Conservation (phyloP, 2,888 invertebrate species). For the Ischnura elegans region DNA sequence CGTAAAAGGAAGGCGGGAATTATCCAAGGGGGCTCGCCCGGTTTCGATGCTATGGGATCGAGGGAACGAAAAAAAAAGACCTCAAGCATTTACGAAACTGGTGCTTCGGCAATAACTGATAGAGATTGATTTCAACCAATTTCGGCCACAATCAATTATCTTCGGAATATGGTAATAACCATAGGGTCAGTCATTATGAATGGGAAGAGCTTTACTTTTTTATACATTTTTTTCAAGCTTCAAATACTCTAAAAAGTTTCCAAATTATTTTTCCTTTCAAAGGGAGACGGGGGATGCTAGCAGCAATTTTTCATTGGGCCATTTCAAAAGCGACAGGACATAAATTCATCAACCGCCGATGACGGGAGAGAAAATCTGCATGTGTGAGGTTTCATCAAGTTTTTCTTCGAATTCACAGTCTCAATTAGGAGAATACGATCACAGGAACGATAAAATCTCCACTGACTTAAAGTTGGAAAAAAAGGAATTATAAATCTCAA, state of each 20-base stretch:
- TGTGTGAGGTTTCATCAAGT: background rate
- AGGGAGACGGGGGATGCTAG: background rate
- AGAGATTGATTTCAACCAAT: slow-evolving; percentile 59
- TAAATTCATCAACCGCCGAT: background rate
- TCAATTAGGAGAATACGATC: too few species aligned
- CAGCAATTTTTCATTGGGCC: background rate
- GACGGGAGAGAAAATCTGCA: background rate
- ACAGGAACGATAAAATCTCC: too few species aligned
- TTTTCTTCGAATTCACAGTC: background rate
- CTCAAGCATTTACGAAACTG: background rate
- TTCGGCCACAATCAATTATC: slow-evolving; percentile 42
- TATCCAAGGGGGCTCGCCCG: background rate
- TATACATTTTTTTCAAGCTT: background rate
- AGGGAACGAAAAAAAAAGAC: background rate
- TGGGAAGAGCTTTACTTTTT: too few species aligned
- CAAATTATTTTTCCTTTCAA: slow-evolving; percentile 32
- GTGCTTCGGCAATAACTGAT: slow-evolving; percentile 8
- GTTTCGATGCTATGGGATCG: slow-evolving; percentile 13
- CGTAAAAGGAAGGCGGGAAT: background rate
- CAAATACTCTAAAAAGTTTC: slow-evolving; percentile 4
- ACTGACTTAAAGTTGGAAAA: too few species aligned
- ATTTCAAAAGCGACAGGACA: background rate
- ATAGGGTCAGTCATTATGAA: slow-evolving; percentile 3
- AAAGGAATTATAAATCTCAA: too few species aligned
- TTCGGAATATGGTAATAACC: slow-evolving; percentile 55